Evolutionary conservation across 2,888 invertebrate species (phyloP), one percentile per base, ranked within the genome.

Genomic region (Fragum whitleyi): DNA sequence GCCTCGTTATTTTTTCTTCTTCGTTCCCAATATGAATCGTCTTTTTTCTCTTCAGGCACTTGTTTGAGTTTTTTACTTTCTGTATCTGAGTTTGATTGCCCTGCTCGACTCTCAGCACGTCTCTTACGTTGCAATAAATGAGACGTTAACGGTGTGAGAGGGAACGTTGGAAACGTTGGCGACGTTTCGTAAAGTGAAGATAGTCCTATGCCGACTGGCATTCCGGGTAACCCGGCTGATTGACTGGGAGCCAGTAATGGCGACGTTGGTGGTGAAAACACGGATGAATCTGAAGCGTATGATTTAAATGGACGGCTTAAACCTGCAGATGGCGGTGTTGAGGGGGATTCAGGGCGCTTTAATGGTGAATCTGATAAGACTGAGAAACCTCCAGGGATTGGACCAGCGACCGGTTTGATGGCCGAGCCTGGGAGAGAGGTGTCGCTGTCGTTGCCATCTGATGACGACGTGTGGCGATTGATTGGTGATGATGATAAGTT

Each of bases 1-100:
- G 91, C 91, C 70, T 91, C 91, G 84, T 91, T 91, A 79, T 91
- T 91, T 83, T 91, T 91, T 61, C 91, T 70, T 57, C 91, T 81
- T 61, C 91, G 74, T 78, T 91, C 91, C 91, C 91, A 91, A 69
- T 91, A 91, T 7, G 89, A 86, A 26, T 85, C 87, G 76, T 91
- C 91, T 77, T 91, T 91, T 68, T 85, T 90, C 39, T 90, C 90
- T 42, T 90, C 91, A 29, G 90, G 88, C 32, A 89, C 89, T 32
- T 89, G 88, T 81, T 83, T 88, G 6, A 87, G 81, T 73, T 87
- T 86, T 47, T 79, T 90, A 42, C 74, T 72, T 9, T 86, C 86
- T 2, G 74, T 61, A 32, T 79, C 82, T 0, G 78, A 79, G 26
- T 51, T 74, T 16, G 79, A 79, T n/a, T 55, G 36, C 16, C 62